Evolutionary conservation across 1,140 invertebrate species (phyloP), one percentile per base, ranked within the genome.

Genomic region (Eubasilissa regina): DNA sequence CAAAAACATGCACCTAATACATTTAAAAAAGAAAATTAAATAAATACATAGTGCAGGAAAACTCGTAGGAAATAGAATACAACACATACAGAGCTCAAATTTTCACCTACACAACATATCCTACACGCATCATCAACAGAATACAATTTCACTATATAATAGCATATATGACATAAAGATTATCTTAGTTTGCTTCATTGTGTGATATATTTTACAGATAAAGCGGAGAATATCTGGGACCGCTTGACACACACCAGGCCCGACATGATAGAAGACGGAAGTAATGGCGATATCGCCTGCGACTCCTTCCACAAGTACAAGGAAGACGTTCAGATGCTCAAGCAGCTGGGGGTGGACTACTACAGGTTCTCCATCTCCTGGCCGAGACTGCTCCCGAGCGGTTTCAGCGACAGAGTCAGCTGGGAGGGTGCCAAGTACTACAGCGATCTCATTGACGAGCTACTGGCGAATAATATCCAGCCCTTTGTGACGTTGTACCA

Each of bases 321-420:
- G 81, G 85, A 88, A 79, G 91, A 92, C 82, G 85, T 92, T 0
- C 81, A 87, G 75, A 84, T 89, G 11, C 83, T 89, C 4, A 85
- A 86, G 35, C 83, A 87, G 15, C 64, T 90, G 3, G 87, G 89
- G n/a, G 87, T 91, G 0, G 83, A 89, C 62, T 87, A 89, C 43
- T 94, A 94, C 83, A 87, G 93, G 17, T 93, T 94, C 84, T 94
- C 93, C 0, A 84, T 94, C 76, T 90, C 92, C 0, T 94, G 93
- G 93, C 78, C 92, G 0, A 83, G 92, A 47, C 83, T 93, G 1
- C 80, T 92, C 0, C 91, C 92, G 0, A 87, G 84, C 19, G 90
- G 91, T 12, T 90, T 88, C 62, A 12, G 86, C 0, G 85, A 90
- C 48, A 74, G 85, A 4, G 83, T 91, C 11, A 92, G 90, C 78